These are phyloP conservation scores for Porites australiensis DNA, from an alignment of 64 coral and sea anemone species.

Conservation along the genomic window DNA sequence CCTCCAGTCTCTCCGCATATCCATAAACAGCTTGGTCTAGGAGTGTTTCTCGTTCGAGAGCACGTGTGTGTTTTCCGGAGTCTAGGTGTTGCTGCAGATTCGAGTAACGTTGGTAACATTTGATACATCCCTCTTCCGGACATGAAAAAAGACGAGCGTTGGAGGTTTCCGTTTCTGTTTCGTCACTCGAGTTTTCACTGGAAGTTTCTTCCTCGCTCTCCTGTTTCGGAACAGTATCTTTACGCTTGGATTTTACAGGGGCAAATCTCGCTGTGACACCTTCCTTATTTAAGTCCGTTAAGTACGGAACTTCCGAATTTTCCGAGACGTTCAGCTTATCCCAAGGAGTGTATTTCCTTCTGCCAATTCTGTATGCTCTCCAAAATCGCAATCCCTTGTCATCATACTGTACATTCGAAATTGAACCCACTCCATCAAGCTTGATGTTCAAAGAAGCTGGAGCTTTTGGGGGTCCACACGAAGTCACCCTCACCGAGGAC, in stretches of 20 bases:
- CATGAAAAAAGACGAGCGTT: background rate
- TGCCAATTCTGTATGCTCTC: conserved; percentile 41
- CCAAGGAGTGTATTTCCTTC: background rate
- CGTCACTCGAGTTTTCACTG: conserved; percentile 6
- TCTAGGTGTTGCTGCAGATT: conserved; percentile 36
- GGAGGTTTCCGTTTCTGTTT: background rate
- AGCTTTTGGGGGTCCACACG: conserved; percentile 27
- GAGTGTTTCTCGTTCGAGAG: conserved; percentile 31
- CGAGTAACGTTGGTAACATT: conserved; percentile 13
- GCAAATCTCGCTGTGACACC: background rate
- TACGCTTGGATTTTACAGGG: conserved; percentile 16
- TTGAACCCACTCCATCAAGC: conserved; percentile 25
- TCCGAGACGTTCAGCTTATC: background rate
- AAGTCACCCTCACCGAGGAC: background rate
- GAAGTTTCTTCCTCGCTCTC: background rate
- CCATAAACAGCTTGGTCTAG: conserved; percentile 52
- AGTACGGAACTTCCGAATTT: background rate
- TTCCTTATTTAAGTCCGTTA: conserved; percentile 17
- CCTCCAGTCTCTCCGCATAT: conserved; percentile 51
- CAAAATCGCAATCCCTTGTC: conserved; percentile 7
- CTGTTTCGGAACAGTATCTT: background rate
- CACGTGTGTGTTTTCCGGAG: conserved; percentile 21
- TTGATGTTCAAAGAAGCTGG: background rate
- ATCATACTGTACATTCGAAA: conserved; percentile 30
- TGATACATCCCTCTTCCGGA: background rate